A percentile compares a stretch with the other conserved stretches of the same genome.
Evolutionary conservation across 2,888 invertebrate genomes (phyloP).

Genomic region (Hartigia nigra): DNA sequence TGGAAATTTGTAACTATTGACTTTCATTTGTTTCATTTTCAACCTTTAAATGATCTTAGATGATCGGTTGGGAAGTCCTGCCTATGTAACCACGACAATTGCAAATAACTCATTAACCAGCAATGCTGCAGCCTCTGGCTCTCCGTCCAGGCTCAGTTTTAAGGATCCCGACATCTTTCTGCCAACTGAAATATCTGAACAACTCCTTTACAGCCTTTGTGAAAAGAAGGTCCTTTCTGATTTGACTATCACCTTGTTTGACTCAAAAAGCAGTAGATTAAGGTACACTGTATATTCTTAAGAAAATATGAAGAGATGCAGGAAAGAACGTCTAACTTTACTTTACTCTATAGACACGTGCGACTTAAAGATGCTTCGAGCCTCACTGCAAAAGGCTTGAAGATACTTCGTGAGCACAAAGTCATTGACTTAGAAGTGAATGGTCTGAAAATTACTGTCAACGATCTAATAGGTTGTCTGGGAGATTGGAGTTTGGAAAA

Average conservation of each 20-base stretch:
- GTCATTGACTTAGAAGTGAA: constrained; percentile 72
- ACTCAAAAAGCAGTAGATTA: constrained; percentile 71
- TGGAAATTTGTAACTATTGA: background rate
- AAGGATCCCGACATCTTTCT: constrained; percentile 70
- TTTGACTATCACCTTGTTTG: constrained; percentile 72
- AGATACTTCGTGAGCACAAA: constrained; percentile 73
- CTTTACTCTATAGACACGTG: constrained; percentile 65
- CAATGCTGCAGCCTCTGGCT: constrained; percentile 35
- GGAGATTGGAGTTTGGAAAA: constrained; percentile 75
- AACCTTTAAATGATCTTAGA: constrained; percentile 7
- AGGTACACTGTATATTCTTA: constrained; percentile 55
- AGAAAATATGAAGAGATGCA: background rate
- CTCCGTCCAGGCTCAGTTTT: constrained; percentile 62
- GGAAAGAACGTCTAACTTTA: background rate
- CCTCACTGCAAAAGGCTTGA: constrained; percentile 71
- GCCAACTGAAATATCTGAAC: constrained; percentile 71
- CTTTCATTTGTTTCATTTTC: background rate
- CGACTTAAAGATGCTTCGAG: constrained; percentile 71
- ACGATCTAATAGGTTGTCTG: constrained; percentile 74
- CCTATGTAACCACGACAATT: constrained; percentile 8
- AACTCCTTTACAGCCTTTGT: constrained; percentile 69
- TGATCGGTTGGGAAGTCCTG: constrained; percentile 12
- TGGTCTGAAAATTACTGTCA: constrained; percentile 70
- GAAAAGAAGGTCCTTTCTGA: constrained; percentile 72
- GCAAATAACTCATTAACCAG: constrained; percentile 29